Evolutionary conservation across 53 echinoderm and acorn worm species (phyloP).

Genomic region (Temnopleurus reevesii): DNA sequence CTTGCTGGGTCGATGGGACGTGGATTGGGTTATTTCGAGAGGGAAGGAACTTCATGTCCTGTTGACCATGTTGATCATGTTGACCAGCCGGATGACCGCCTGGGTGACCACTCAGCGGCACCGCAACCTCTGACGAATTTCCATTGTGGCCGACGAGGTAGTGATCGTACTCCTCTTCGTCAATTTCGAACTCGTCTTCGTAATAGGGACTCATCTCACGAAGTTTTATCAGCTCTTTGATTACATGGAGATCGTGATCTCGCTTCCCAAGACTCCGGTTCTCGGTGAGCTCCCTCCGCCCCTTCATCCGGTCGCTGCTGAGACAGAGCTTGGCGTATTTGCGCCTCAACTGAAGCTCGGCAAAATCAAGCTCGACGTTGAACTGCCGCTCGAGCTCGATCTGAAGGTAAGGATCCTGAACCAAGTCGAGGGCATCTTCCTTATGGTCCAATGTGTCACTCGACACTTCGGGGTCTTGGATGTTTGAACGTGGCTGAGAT

Average conservation of each 20-base stretch:
- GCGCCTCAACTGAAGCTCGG: slow-evolving; percentile 22
- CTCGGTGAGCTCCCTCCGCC: neutral
- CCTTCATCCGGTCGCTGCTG: neutral
- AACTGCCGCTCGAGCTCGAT: slow-evolving; percentile 27
- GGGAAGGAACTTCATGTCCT: too few relatives aligned
- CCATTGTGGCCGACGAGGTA: neutral
- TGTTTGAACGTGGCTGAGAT: neutral
- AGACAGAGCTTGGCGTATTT: slow-evolving; percentile 2
- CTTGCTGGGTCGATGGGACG: neutral
- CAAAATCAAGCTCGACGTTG: neutral
- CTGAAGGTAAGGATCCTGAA: neutral
- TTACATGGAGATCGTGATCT: neutral
- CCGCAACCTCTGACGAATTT: neutral
- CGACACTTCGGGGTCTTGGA: slow-evolving; percentile 7
- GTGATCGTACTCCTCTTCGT: neutral
- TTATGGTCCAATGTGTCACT: neutral
- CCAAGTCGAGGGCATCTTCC: neutral
- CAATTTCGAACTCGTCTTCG: neutral
- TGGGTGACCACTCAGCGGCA: neutral
- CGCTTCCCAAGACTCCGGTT: neutral
- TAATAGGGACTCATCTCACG: neutral
- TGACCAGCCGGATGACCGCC: neutral
- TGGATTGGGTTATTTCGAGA: neutral
- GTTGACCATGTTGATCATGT: too few relatives aligned
- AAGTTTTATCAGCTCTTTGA: neutral